These are phyloP conservation scores for Turnix velox DNA, from an alignment of 2,113 vertebrate species.

Conservation along the genomic window DNA sequence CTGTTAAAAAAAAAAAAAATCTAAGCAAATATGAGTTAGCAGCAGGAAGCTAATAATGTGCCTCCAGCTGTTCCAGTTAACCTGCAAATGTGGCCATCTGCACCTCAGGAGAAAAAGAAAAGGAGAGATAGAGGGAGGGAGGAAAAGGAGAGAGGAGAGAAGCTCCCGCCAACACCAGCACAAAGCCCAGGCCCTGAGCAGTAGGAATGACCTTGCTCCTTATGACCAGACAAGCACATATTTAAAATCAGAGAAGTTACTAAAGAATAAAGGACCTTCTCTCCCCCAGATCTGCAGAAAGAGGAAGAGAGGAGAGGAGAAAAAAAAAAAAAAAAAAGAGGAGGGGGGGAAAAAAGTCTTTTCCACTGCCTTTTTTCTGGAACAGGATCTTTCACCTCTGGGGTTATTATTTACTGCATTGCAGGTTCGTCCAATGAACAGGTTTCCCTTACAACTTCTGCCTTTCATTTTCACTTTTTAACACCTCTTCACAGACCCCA, in stretches of 20 bases:
- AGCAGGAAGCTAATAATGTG: conserved; percentile 99
- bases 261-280: conserved; percentile 36
- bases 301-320: too few species aligned
- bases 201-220: conserved; percentile 84
- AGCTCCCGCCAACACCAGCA: conserved; percentile 56
- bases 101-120: conserved; percentile 87
- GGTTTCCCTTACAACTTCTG: conserved; percentile 56
- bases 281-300: neutral
- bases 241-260: conserved; percentile 45
- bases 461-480: conserved; percentile 47
- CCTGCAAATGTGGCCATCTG: conserved; percentile 99
- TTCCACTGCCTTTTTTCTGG: conserved; percentile 14
- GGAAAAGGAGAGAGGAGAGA: conserved; percentile 43
- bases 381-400: conserved; percentile 35
- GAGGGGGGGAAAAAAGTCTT: neutral
- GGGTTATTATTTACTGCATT: conserved; percentile 63
- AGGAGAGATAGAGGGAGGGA: conserved; percentile 69
- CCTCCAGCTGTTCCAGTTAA: conserved; percentile 99
- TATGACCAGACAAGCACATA: conserved; percentile 20
- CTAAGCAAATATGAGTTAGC: conserved; percentile 96
- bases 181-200: conserved; percentile 62
- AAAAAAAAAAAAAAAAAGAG: too few species aligned
- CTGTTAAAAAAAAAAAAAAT: conserved; percentile 81
- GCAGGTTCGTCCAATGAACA: conserved; percentile 23
- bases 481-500: conserved; percentile 49